phyloP scores from a whole-genome alignment of 2,797 vertebrate species.

The Sebastes vulpes region DNA sequence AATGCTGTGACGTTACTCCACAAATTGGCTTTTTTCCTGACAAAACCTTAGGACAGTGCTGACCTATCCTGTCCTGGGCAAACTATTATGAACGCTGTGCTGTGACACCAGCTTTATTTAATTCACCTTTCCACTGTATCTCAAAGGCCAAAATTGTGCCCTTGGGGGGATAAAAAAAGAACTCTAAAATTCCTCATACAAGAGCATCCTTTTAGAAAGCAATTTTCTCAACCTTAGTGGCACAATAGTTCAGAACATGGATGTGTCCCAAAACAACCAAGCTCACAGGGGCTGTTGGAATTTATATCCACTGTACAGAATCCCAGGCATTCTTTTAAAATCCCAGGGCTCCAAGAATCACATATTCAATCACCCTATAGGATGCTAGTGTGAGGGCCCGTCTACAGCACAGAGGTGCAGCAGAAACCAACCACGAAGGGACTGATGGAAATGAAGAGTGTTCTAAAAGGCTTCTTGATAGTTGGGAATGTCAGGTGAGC shows the following conservation, averaged over 20 bases:
- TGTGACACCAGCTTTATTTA: constrained; percentile 33
- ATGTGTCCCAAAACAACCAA: constrained; percentile 28
- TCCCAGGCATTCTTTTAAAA: constrained; percentile 34
- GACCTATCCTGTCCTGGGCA: constrained; percentile 16
- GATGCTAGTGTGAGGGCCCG: neutral
- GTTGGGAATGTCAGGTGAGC: neutral
- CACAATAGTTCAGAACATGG: constrained; percentile 14
- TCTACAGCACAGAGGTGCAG: neutral
- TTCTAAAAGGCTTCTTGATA: neutral
- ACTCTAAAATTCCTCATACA: constrained; percentile 49
- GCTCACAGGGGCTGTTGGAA: constrained; percentile 2
- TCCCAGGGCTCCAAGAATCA: constrained; percentile 20
- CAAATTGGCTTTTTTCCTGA: constrained; percentile 29
- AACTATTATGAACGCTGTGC: constrained; percentile 26
- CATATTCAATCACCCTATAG: constrained; percentile 36
- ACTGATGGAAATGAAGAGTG: neutral
- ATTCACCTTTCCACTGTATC: constrained; percentile 33
- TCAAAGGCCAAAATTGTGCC: constrained; percentile 28
- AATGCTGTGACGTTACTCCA: neutral
- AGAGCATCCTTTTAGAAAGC: constrained; percentile 39
- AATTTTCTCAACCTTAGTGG: constrained; percentile 33
- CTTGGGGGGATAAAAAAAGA: neutral
- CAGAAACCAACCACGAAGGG: neutral
- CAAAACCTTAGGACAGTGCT: constrained; percentile 1
- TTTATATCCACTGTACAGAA: constrained; percentile 32